phyloP scores from a whole-genome alignment of 1,140 invertebrate species.

The Metaphire vulgaris region DNA sequence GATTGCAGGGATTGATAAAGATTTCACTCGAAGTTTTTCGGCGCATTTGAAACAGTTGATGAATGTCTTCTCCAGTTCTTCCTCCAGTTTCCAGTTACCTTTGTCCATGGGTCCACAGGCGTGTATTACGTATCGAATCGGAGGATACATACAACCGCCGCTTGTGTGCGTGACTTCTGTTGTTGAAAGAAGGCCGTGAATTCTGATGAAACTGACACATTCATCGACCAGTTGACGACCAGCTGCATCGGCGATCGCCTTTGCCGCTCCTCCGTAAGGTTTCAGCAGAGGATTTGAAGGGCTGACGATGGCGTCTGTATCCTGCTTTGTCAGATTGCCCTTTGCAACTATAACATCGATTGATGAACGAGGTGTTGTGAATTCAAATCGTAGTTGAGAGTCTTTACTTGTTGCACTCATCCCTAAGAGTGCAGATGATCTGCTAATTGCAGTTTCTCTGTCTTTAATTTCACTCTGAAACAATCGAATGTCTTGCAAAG shows the following conservation, averaged over 20 bases:
- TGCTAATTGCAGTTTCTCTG: too few species aligned
- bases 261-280: neutral
- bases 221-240: constrained; percentile 3
- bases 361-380: too few species aligned
- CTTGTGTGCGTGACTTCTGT: constrained; percentile 6
- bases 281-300: constrained; percentile 17
- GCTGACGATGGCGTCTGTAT: constrained; percentile 25
- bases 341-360: too few species aligned
- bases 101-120: constrained; percentile 15
- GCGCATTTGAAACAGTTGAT: constrained; percentile 36
- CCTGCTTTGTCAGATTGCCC: constrained; percentile 2
- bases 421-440: too few species aligned
- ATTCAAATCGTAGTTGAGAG: too few species aligned
- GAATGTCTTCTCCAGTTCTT: constrained; percentile 31
- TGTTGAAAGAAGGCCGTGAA: neutral
- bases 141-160: constrained; percentile 6
- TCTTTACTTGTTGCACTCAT: too few species aligned
- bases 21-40: constrained; percentile 27
- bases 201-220: neutral
- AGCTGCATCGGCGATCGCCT: constrained; percentile 26
- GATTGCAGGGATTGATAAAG: constrained; percentile 10
- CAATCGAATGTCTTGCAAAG: too few species aligned
- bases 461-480: too few species aligned
- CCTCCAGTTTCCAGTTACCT: neutral
- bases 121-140: constrained; percentile 19